A percentile compares a stretch with the other conserved stretches of the same genome.
Evolutionary conservation across 2,113 vertebrate species (phyloP).

Genomic region (Forbesichthys agassizii): DNA sequence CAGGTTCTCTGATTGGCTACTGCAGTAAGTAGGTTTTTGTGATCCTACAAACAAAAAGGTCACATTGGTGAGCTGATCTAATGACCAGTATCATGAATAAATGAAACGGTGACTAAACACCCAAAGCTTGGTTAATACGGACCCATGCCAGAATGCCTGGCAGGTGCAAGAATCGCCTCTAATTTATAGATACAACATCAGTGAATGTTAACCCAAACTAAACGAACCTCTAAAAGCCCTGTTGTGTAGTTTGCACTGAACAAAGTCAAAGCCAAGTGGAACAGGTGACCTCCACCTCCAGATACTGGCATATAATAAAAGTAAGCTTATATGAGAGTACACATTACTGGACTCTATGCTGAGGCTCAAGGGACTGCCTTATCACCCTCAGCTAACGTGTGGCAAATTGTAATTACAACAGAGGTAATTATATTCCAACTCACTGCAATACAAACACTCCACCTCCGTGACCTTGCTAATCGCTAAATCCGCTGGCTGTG

Average conservation of each 20-base stretch:
- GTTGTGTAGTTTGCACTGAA: background rate
- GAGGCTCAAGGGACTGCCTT: conserved; percentile 25
- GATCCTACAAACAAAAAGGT: no score
- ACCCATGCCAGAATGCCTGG: no score
- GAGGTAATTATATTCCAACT: conserved; percentile 54
- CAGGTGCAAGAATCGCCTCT: background rate
- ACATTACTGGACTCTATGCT: conserved; percentile 14
- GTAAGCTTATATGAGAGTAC: conserved; percentile 6
- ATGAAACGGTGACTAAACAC: no score
- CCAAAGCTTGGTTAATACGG: no score
- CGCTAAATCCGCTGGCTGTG: conserved; percentile 37
- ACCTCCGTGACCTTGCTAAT: conserved; percentile 60
- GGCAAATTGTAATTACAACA: conserved; percentile 58
- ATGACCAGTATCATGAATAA: no score
- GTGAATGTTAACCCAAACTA: conserved; percentile 32
- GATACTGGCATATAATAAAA: conserved; percentile 9
- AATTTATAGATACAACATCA: conserved; percentile 10
- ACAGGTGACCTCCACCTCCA: background rate
- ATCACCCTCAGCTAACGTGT: conserved; percentile 42
- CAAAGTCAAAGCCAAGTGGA: conserved; percentile 24
- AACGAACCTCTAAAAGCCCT: conserved; percentile 2
- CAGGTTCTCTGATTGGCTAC: no score
- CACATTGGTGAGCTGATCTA: no score
- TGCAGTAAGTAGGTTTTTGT: no score
- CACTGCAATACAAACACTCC: conserved; percentile 36